Evolutionary conservation across 2,888 invertebrate genomes (phyloP).

Genomic region (Oxystoma pomonae): DNA sequence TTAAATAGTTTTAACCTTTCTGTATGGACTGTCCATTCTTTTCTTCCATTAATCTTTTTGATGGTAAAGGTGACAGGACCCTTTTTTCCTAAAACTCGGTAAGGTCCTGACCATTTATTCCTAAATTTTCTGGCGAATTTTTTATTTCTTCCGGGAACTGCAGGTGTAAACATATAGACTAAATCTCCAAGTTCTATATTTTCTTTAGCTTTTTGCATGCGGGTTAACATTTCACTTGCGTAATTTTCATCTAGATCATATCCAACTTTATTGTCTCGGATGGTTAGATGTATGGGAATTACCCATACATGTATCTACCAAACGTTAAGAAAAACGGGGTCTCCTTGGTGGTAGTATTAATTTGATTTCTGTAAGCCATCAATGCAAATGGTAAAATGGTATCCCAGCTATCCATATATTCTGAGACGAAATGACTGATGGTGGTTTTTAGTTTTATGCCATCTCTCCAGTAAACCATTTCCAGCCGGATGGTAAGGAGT

Average conservation of each 20-base stretch:
- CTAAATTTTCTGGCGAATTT: background rate
- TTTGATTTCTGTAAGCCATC: constrained; percentile 26
- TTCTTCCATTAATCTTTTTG: background rate
- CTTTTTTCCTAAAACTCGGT: background rate
- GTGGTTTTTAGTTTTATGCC: constrained; percentile 33
- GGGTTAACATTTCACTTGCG: constrained; percentile 7
- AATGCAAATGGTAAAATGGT: constrained; percentile 30
- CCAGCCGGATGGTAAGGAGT: constrained; percentile 33
- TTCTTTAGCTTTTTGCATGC: constrained; percentile 7
- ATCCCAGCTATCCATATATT: constrained; percentile 33
- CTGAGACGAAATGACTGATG: constrained; percentile 30
- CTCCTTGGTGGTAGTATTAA: constrained; percentile 25
- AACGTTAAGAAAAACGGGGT: constrained; percentile 28
- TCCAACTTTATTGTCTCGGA: constrained; percentile 12
- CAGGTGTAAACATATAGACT: constrained; percentile 7
- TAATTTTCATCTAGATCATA: constrained; percentile 15
- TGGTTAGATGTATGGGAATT: constrained; percentile 23
- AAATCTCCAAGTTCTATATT: constrained; percentile 10
- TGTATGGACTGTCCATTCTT: background rate
- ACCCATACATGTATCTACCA: constrained; percentile 28
- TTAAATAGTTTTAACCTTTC: background rate
- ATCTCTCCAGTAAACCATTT: constrained; percentile 36
- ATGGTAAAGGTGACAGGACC: background rate
- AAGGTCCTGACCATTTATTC: background rate
- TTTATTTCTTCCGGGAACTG: background rate